Evolutionary conservation across 2,797 vertebrate genomes (phyloP), one percentile per base, ranked within the genome.

Genomic region (Enteromius mattozi): DNA sequence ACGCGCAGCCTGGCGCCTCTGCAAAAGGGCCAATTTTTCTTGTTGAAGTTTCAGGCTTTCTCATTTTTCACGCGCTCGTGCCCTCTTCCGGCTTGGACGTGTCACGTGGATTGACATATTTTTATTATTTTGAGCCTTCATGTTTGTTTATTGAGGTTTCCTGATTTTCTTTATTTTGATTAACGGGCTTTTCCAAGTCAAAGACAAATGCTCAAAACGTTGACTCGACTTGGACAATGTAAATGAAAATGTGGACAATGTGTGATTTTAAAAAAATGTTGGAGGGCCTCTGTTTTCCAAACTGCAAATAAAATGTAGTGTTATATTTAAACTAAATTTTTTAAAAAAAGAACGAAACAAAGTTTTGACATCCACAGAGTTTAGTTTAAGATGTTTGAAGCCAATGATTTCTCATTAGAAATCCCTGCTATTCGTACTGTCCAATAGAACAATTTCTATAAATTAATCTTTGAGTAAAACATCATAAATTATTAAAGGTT

Each of bases 11-110:
- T 79, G 77, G 76, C 68, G 75, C 75, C 75, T 59, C 61, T 33
- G 30, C 35, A 2, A 33, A 51, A 56, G 16, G 27, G 24, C 35
- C 33, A 17, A 54, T 78, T 69, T 75, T 33, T 86, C 68, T 56
- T 74, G 19, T 78, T 86, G 75, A 79, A 21, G 30, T 83, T 86
- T 79, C 35, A 74, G 61, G 19, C 8, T 17, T 74, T 80, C 71
- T 83, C 61, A 75, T 86, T 80, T 86, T 82, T 86, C 79, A 81
- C 47, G 45, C 76, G 70, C 83, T 51, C 77, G 33, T 35, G 56
- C 40, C 63, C 9, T 70, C 71, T 69, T 69, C 49, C 30, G 54
- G 14, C 74, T 71, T 33, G 16, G 13, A 49, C 13, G 2, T 54
- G 54, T 78, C 54, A 82, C 66, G 51, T 47, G 51, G 47, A 70